Base-by-base conservation (phyloP, 2,888 invertebrate species). In the Macaria notata region DNA sequence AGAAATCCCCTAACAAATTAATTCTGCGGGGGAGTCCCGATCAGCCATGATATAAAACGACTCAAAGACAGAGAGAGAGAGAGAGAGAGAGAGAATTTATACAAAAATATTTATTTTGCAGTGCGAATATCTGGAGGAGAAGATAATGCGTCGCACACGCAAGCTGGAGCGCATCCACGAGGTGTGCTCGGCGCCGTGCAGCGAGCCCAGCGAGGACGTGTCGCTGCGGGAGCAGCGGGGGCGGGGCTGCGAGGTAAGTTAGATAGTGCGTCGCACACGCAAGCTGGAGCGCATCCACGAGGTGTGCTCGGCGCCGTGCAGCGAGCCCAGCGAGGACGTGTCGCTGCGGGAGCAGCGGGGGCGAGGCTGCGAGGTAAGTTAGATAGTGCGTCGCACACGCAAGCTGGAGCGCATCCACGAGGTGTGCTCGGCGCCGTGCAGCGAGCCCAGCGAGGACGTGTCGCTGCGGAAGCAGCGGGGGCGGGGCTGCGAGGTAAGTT, bases 181-280 rank as follows among this genome's bases (percentile, higher is more conserved):
- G 61, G 87, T 93, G 51, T 92, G 94, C 55, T 92, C 93, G 44
- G 90, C 94, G 46, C 93, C 94, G 68, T 92, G 95, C 74, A 95
- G 95, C 74, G 96, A 95, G 64, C 95, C 95, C 47, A 96, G 96
- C 62, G 97, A 97, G 85, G 97, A 97, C 78, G 94, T 97, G 41
- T 97, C 97, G 0, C 90, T 94, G 3, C 79, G 93, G 43, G 93
- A 90, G 61, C 82, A 80, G 49, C 70, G 72, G 48, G 68, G 71
- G 4, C 61, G 50, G 4, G 41, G 68, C 31, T 31, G 70, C 0
- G 68, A 76, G 72, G 78, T 76, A 50, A 51, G 33, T 36, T 19
- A 93, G 46, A 75, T 97, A 3, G 94, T 95, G 51, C 94, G 93
- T 46, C 94, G 95, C 76, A 95, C 95, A n/a, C 94, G 93, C 64